A percentile compares a stretch with the other conserved stretches of the same genome.
These are phyloP conservation scores for Craterocephalus amniculus DNA, from an alignment of 2,797 vertebrate species.

Conservation along the genomic window DNA sequence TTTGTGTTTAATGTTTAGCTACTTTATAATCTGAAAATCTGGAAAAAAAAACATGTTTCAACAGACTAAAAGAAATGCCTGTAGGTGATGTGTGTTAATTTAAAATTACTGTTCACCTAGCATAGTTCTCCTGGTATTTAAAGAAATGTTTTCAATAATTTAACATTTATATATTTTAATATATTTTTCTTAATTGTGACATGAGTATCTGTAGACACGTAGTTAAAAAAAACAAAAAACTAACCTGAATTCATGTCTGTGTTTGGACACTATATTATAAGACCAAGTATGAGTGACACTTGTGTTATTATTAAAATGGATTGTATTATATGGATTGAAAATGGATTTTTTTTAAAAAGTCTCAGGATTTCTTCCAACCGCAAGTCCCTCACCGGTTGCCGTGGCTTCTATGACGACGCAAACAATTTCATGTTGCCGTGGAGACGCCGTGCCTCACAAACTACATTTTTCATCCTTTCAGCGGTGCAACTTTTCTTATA, in stretches of 20 bases:
- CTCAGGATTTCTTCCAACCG: background rate
- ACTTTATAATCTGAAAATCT: constrained; percentile 33
- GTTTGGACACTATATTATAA: background rate
- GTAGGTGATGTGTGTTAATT: background rate
- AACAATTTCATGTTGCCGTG: constrained; percentile 26
- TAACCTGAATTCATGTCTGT: constrained; percentile 37
- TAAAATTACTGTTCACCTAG: background rate
- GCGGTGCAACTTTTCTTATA: background rate
- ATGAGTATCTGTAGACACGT: constrained; percentile 28
- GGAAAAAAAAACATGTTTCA: constrained; percentile 11
- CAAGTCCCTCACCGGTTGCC: constrained; percentile 45
- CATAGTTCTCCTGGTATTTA: no score
- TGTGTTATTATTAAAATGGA: background rate
- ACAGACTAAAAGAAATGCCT: no score
- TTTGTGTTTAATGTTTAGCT: constrained; percentile 13
- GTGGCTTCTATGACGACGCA: constrained; percentile 44
- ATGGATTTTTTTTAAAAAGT: background rate
- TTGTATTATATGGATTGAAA: background rate
- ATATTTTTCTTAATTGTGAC: constrained; percentile 70
- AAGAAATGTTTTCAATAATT: background rate
- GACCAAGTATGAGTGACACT: background rate
- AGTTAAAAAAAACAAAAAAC: constrained; percentile 57
- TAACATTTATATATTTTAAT: constrained; percentile 74
- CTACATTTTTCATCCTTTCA: no score
- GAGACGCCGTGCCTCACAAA: constrained; percentile 8